Evolutionary conservation across 2,888 invertebrate species (phyloP).

Genomic region (Drosophila monieri): DNA sequence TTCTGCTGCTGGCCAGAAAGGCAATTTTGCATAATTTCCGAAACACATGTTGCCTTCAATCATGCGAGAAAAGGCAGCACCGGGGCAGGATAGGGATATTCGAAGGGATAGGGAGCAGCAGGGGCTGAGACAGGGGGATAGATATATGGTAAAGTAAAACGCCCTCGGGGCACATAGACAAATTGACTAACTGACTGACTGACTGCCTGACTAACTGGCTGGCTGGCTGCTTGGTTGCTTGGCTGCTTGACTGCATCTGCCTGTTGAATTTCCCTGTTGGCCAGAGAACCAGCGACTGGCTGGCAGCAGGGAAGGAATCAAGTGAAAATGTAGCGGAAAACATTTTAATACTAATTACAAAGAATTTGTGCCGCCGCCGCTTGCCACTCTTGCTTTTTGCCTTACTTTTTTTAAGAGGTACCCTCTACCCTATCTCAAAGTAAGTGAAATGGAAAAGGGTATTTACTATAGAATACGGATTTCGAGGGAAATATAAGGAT

Average conservation of each 20-base stretch:
- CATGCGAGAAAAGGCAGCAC: constrained; percentile 64
- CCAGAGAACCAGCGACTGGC: constrained; percentile 18
- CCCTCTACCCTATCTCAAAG: constrained; percentile 1
- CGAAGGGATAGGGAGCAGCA: neutral
- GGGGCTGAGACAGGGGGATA: neutral
- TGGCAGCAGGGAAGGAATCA: constrained; percentile 60
- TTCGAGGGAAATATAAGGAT: too few relatives aligned
- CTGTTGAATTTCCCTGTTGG: constrained; percentile 5
- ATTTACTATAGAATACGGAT: too few relatives aligned
- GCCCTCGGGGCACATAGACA: constrained; percentile 72
- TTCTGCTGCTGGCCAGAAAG: constrained; percentile 46
- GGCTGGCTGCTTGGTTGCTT: constrained; percentile 23
- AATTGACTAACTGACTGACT: constrained; percentile 76
- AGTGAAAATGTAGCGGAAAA: constrained; percentile 79
- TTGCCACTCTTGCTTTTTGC: constrained; percentile 64
- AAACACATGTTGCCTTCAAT: constrained; percentile 82
- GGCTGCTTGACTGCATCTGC: constrained; percentile 23
- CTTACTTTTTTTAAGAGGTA: constrained; percentile 17
- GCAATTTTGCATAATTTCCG: constrained; percentile 80
- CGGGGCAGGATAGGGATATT: constrained; percentile 18
- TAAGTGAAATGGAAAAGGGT: neutral
- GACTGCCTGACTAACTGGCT: constrained; percentile 37
- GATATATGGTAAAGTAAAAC: constrained; percentile 26
- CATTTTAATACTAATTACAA: constrained; percentile 80
- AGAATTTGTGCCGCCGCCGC: constrained; percentile 76